Evolutionary conservation across 2,113 vertebrate species (phyloP).

Genomic region (Tricholaema leucomelas): DNA sequence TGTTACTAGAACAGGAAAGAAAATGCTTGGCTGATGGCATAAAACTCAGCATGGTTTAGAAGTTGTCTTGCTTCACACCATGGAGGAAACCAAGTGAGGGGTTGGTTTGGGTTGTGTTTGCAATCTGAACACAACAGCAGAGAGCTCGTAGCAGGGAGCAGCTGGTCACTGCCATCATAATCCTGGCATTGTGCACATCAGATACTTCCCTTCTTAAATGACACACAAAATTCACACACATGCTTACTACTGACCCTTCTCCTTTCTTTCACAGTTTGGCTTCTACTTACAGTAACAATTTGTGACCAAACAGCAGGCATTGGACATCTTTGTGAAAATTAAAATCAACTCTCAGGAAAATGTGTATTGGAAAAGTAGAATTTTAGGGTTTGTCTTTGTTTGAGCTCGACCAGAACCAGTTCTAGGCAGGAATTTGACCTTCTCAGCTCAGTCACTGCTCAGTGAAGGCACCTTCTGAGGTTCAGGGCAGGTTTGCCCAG

Average conservation of each 20-base stretch:
- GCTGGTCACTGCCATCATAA: background rate
- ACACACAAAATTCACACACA: background rate
- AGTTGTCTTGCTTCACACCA: background rate
- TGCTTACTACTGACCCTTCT: background rate
- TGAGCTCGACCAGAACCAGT: too few relatives aligned
- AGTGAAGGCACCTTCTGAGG: too few relatives aligned
- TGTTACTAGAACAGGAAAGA: background rate
- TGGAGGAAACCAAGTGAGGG: background rate
- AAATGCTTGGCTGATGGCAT: background rate
- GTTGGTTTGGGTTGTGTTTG: background rate
- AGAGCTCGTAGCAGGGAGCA: background rate
- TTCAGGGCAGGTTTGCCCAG: too few relatives aligned
- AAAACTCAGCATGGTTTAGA: background rate
- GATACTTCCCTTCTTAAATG: background rate
- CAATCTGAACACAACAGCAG: background rate
- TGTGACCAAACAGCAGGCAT: background rate
- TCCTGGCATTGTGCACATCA: accelerated
- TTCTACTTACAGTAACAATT: background rate
- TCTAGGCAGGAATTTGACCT: too few relatives aligned
- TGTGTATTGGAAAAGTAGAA: background rate
- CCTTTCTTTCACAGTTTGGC: background rate
- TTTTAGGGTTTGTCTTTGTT: background rate
- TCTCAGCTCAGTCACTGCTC: too few relatives aligned
- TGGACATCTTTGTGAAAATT: background rate
- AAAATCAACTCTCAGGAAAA: background rate